Conservation (phyloP, 1,140 invertebrate genomes). For the Drosophila kanapiae region DNA sequence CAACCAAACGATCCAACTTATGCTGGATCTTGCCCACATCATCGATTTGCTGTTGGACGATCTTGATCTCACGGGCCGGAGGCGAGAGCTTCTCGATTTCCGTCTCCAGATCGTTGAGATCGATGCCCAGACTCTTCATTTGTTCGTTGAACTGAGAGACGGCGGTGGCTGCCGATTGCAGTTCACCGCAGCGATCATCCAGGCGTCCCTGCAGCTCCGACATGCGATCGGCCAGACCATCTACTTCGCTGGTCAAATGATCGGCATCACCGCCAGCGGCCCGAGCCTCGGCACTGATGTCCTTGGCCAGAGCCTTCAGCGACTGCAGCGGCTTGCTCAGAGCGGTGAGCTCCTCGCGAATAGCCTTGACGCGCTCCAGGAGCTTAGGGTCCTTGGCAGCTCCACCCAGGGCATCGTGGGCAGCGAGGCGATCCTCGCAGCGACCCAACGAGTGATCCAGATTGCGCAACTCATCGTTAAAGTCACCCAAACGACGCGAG, state of each 20-base stretch:
- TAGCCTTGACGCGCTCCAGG: slow-evolving; percentile 92
- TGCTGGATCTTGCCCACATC: slow-evolving; percentile 90
- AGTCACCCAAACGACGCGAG: slow-evolving; percentile 92
- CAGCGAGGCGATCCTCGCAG: slow-evolving; percentile 94
- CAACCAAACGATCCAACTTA: slow-evolving; percentile 89
- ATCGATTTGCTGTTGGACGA: slow-evolving; percentile 93
- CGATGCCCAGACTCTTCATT: slow-evolving; percentile 91
- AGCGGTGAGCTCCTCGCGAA: slow-evolving; percentile 90
- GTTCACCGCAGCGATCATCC: slow-evolving; percentile 91
- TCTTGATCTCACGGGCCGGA: slow-evolving; percentile 94
- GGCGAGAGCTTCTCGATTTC: slow-evolving; percentile 94
- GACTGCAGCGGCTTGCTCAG: slow-evolving; percentile 92
- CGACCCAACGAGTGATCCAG: slow-evolving; percentile 92
- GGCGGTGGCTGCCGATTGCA: slow-evolving; percentile 95
- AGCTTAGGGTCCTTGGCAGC: slow-evolving; percentile 93
- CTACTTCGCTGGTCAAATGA: slow-evolving; percentile 92
- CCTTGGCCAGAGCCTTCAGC: slow-evolving; percentile 89
- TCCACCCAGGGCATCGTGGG: slow-evolving; percentile 92
- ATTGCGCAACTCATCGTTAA: slow-evolving; percentile 93
- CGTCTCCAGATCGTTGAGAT: slow-evolving; percentile 92
- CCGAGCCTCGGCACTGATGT: slow-evolving; percentile 90
- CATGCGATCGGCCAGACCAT: slow-evolving; percentile 91
- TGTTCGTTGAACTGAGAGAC: slow-evolving; percentile 95
- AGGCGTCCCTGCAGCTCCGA: slow-evolving; percentile 91
- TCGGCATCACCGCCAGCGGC: slow-evolving; percentile 90